phyloP scores from a whole-genome alignment of 2,113 vertebrate species.

The Xenopus laevis region DNA sequence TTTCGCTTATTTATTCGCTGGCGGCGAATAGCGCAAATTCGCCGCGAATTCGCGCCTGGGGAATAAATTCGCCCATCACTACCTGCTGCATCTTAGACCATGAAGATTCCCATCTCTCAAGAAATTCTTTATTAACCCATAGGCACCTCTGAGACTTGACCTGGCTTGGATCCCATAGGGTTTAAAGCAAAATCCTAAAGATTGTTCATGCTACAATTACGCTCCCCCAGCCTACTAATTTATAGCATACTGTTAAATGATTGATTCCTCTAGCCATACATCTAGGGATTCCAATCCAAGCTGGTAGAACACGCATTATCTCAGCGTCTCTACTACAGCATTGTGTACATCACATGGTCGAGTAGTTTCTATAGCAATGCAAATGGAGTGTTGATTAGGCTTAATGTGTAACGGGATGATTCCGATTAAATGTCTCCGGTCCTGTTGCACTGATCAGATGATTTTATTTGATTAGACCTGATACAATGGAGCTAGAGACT shows the following conservation, averaged over 20 bases:
- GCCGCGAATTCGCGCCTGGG: too few species aligned
- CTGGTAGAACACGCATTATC: neutral
- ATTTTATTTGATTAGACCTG: neutral
- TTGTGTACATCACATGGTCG: conserved; percentile 1
- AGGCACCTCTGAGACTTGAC: neutral
- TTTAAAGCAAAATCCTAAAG: neutral
- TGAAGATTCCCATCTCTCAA: too few species aligned
- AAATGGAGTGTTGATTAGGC: neutral
- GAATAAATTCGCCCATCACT: too few species aligned
- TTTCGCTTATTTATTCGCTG: too few species aligned
- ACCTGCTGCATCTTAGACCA: too few species aligned
- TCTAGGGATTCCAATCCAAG: neutral
- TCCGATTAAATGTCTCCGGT: too few species aligned
- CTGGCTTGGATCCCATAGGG: neutral
- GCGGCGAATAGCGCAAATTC: too few species aligned
- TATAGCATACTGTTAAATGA: neutral
- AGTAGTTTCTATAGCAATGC: neutral
- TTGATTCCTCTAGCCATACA: neutral
- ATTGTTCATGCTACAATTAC: neutral
- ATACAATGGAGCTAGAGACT: neutral
- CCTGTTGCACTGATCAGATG: neutral
- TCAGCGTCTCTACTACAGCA: neutral
- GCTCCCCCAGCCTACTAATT: too few species aligned
- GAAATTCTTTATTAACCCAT: too few species aligned
- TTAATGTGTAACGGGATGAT: neutral